These are phyloP conservation scores for Porites evermanni DNA, from an alignment of 92 coral and sea anemone genomes.

Conservation along the genomic window DNA sequence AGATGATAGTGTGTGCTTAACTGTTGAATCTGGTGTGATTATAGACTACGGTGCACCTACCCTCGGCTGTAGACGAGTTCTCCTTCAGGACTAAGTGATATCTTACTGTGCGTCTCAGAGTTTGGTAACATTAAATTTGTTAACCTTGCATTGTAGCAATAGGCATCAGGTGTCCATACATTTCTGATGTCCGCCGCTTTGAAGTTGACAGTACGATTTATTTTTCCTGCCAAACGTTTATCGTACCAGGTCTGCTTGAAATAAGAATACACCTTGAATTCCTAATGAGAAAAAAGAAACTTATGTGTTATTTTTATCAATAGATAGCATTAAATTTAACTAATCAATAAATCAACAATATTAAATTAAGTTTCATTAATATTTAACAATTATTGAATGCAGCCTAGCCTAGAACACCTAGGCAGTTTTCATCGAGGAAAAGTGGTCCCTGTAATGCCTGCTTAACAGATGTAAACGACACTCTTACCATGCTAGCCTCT, in stretches of 20 bases:
- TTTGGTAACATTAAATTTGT: constrained; percentile 70
- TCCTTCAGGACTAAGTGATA: constrained; percentile 57
- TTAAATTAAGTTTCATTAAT: no score
- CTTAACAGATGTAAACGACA: not conserved
- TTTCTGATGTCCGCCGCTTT: constrained; percentile 69
- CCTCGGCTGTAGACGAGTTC: constrained; percentile 70
- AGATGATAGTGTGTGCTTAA: no score
- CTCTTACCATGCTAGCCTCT: constrained; percentile 83
- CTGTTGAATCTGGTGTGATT: no score
- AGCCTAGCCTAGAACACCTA: no score
- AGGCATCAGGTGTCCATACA: constrained; percentile 86
- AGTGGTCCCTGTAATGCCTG: not conserved
- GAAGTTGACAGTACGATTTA: constrained; percentile 60
- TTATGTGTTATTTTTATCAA: not conserved
- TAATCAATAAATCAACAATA: no score
- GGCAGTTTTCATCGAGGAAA: no score
- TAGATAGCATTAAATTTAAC: not conserved
- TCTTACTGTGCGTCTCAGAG: constrained; percentile 69
- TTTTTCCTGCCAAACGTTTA: constrained; percentile 62
- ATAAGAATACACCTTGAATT: constrained; percentile 72
- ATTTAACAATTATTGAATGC: no score
- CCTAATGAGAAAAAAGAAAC: constrained; percentile 35
- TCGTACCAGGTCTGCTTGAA: constrained; percentile 74
- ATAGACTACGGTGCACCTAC: constrained; percentile 17
- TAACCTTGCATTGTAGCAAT: constrained; percentile 79